Evolutionary conservation across 2,888 invertebrate species (phyloP).

Genomic region (Hylaea fasciaria): DNA sequence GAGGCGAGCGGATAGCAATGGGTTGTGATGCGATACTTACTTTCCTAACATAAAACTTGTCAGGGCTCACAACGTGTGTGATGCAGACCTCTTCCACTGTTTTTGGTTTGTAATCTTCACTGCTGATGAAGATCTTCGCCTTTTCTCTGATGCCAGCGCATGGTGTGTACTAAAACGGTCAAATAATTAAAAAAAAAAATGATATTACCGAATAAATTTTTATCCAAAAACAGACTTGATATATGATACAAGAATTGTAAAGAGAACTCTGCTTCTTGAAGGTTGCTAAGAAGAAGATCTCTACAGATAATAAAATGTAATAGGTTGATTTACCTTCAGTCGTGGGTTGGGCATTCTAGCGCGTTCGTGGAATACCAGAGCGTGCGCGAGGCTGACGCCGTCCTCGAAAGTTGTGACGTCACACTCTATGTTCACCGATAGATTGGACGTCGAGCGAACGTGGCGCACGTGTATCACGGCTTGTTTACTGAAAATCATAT

Average conservation of each 20-base stretch:
- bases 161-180: conserved; percentile 65
- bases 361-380: conserved; percentile 74
- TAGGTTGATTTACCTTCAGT: conserved; percentile 53
- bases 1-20: no score
- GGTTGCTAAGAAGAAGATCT: no score
- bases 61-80: conserved; percentile 86
- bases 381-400: conserved; percentile 71
- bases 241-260: no score
- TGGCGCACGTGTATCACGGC: conserved; percentile 68
- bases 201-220: no score
- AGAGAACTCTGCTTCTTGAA: no score
- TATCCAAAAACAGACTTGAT: no score
- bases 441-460: conserved; percentile 52
- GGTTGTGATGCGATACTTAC: no score
- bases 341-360: conserved; percentile 63
- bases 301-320: no score
- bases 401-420: conserved; percentile 73
- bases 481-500: conserved; percentile 63
- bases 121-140: conserved; percentile 62
- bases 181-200: no score
- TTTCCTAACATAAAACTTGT: conserved; percentile 88
- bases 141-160: conserved; percentile 57
- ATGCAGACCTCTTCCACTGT: conserved; percentile 81
- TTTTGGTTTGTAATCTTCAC: conserved; percentile 65
- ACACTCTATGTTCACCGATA: conserved; percentile 58